Conservation (phyloP, 2,797 vertebrate genomes). For the Catharus ustulatus region DNA sequence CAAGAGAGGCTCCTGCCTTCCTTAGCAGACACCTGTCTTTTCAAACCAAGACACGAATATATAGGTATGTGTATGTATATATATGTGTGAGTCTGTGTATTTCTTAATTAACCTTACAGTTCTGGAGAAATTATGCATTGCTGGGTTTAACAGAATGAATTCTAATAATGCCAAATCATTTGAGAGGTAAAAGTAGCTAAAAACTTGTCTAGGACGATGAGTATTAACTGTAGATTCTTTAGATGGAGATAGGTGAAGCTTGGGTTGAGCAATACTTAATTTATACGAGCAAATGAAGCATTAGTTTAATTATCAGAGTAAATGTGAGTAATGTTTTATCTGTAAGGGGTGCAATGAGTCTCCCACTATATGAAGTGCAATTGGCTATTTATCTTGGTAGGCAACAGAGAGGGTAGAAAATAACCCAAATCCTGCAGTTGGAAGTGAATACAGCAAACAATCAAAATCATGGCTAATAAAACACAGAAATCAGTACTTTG, state of each 20-base stretch:
- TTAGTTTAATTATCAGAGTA: conserved; percentile 8
- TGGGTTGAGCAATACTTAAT: not conserved
- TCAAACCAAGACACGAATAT: too few species aligned
- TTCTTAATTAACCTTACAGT: conserved; percentile 30
- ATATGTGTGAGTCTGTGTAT: not conserved
- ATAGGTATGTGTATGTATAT: accelerated
- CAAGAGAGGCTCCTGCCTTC: too few species aligned
- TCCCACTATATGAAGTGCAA: conserved; percentile 1
- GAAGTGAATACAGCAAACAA: not conserved
- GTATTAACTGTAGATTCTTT: not conserved
- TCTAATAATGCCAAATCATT: conserved; percentile 23
- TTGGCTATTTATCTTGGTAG: not conserved
- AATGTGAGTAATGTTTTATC: not conserved
- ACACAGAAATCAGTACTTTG: conserved; percentile 33
- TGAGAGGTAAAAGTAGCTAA: conserved; percentile 43
- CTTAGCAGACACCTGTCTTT: too few species aligned
- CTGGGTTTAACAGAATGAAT: conserved; percentile 31
- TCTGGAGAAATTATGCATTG: conserved; percentile 43
- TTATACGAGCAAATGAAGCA: not conserved
- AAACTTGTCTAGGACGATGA: conserved; percentile 4
- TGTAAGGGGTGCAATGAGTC: not conserved
- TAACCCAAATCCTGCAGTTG: not conserved
- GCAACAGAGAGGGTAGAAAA: not conserved
- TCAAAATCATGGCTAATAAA: conserved; percentile 31
- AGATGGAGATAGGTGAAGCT: not conserved